Percentiles rank a stretch among this genome's conserved stretches.
Evolutionary conservation across 1,140 invertebrate species (phyloP).

Genomic region (Oncopodura yosiiana): DNA sequence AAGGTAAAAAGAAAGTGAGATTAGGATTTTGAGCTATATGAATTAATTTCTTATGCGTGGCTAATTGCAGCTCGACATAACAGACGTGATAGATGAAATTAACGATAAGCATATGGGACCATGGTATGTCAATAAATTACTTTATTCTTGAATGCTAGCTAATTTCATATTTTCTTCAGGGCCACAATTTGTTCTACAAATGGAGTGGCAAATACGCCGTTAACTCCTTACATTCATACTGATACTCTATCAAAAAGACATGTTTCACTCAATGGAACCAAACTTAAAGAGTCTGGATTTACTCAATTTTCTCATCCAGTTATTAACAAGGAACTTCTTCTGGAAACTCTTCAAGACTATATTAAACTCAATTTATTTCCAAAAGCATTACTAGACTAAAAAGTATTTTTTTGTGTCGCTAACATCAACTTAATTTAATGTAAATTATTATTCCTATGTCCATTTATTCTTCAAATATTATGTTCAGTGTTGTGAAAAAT

Average conservation of each 20-base stretch:
- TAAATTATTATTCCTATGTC: too few relatives aligned
- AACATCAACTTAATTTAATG: too few relatives aligned
- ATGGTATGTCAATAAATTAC: too few relatives aligned
- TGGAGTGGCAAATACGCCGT: slow-evolving; percentile 67
- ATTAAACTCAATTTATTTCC: slow-evolving; percentile 62
- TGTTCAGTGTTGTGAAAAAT: too few relatives aligned
- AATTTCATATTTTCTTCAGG: too few relatives aligned
- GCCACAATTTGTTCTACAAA: slow-evolving; percentile 67
- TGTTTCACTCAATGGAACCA: slow-evolving; percentile 60
- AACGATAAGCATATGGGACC: slow-evolving; percentile 84
- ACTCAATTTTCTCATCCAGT: slow-evolving; percentile 49
- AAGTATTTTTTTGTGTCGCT: too few relatives aligned
- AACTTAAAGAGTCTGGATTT: slow-evolving; percentile 49
- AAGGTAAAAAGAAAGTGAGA: slow-evolving; percentile 56
- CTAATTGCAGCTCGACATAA: slow-evolving; percentile 53
- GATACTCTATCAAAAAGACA: slow-evolving; percentile 70
- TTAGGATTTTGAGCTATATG: not conserved
- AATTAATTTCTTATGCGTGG: slow-evolving; percentile 4
- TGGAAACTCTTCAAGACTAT: slow-evolving; percentile 58
- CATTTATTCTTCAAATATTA: too few relatives aligned
- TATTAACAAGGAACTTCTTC: slow-evolving; percentile 50
- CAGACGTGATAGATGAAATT: slow-evolving; percentile 70
- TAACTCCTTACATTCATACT: slow-evolving; percentile 73
- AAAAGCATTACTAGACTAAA: slow-evolving; percentile 22
- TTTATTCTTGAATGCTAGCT: too few relatives aligned